Evolutionary conservation across 1,140 invertebrate species (phyloP).

Genomic region (Hyphantria cunea): DNA sequence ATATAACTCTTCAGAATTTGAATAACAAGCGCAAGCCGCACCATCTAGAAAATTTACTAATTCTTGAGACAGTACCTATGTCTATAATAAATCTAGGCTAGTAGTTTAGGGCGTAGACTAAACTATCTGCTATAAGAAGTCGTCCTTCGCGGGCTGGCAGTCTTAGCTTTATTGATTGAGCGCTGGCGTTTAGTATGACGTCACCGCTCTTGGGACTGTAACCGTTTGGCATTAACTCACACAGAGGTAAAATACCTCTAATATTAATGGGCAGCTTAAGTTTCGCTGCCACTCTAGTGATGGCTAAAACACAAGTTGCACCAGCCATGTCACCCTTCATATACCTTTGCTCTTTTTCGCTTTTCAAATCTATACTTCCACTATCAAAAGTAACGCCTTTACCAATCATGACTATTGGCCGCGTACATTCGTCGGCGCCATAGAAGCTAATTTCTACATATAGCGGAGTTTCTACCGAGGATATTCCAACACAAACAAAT

Average conservation of each 20-base stretch:
- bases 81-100: conserved; percentile 72
- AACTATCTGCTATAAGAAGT: conserved; percentile 93
- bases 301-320: conserved; percentile 89
- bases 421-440: conserved; percentile 48
- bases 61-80: conserved; percentile 72
- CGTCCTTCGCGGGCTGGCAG: conserved; percentile 83
- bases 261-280: conserved; percentile 90
- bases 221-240: conserved; percentile 83
- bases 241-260: conserved; percentile 80
- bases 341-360: conserved; percentile 87
- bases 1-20: conserved; percentile 86
- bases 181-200: conserved; percentile 91
- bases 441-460: conserved; percentile 88
- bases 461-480: conserved; percentile 86
- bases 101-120: conserved; percentile 86
- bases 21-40: conserved; percentile 90
- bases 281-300: conserved; percentile 87
- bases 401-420: conserved; percentile 86
- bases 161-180: conserved; percentile 90
- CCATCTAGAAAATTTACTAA: conserved; percentile 87
- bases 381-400: conserved; percentile 96
- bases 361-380: conserved; percentile 94
- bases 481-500: conserved; percentile 81
- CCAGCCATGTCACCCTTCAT: conserved; percentile 97
- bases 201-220: conserved; percentile 93